Base-by-base conservation (phyloP, 2,888 invertebrate genomes). In the Panzeria rudis region DNA sequence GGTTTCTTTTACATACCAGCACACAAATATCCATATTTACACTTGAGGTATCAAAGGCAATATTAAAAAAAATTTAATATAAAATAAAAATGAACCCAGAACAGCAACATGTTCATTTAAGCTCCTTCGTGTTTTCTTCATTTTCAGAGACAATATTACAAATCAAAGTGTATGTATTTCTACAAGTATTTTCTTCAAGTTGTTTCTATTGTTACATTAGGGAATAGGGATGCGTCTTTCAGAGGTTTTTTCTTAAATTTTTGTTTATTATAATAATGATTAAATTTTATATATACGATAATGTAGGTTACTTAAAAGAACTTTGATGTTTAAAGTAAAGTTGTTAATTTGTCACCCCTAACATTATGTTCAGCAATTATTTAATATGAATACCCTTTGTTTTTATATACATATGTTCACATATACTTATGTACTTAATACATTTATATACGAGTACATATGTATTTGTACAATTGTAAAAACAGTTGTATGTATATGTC, bases 41-140 rank as follows among this genome's bases (percentile, higher is more conserved):
- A 59, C 77, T 78, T 77, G 69, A 78, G 15, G 41, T 66, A 56
- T 78, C 83, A 83, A 83, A 83, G 75, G 54, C 32, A 41, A 50
- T 56, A 68, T 64, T 47, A 66, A 35, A 66, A 20, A 54, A 15
- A 41, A 23, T 2, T 7, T 11, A 41, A 54, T 29, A 52, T 0
- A 38, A 25, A 52, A 11, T 9, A 9, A 50, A 50, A 50, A 2
- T 20, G 50, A 50, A 50, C 3, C 35, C 15, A 41, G 8, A 77
- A 68, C 13, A 69, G 25, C n/a, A 69, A 50, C 35, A 35, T 17
- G 9, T 38, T 61, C 41, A 35, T 23, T 62, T 5, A 47, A 41
- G 23, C 11, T 23, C 13, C 59, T 59, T 59, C 15, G 2, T 44
- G 1, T 61, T 61, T 68, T 9, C 23, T 56, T 13, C 47, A 68